phyloP scores from a whole-genome alignment of 2,888 invertebrate species.

The Selenia dentaria region DNA sequence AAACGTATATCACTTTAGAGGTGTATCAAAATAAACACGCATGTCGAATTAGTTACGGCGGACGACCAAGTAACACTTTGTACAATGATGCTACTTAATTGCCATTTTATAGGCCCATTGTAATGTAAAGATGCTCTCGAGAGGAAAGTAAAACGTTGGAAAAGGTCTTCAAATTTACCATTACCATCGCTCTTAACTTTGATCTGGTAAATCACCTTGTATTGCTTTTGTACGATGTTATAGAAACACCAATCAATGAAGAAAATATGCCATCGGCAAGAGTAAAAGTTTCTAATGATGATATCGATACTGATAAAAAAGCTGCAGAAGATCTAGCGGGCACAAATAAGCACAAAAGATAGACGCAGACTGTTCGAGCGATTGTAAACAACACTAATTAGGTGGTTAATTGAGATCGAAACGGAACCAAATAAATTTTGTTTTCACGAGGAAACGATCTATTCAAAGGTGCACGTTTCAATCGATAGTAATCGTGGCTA shows the following conservation, averaged over 20 bases:
- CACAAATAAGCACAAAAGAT: conserved; percentile 13
- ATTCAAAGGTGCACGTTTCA: conserved; percentile 57
- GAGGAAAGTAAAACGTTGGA: conserved; percentile 43
- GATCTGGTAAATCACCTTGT: conserved; percentile 16
- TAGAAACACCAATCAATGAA: conserved; percentile 22
- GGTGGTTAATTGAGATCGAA: conserved; percentile 32
- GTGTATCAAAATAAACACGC: conserved; percentile 20
- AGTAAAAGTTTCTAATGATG: conserved; percentile 24
- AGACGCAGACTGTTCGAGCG: conserved; percentile 2
- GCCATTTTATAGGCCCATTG: conserved; percentile 45
- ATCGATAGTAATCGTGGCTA: conserved; percentile 70
- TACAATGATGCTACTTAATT: conserved; percentile 42
- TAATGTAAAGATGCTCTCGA: conserved; percentile 39
- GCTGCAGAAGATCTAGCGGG: conserved; percentile 6
- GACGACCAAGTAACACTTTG: conserved; percentile 37
- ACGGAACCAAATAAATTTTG: conserved; percentile 46
- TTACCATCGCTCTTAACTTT: conserved; percentile 37
- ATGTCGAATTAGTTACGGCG: conserved; percentile 28
- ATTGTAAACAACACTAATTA: conserved; percentile 26
- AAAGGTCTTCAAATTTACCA: conserved; percentile 42
- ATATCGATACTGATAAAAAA: conserved; percentile 23
- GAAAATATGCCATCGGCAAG: conserved; percentile 13
- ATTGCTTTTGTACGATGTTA: conserved; percentile 19
- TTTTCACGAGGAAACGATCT: conserved; percentile 56
- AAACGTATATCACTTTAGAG: conserved; percentile 3